These are phyloP conservation scores for Digitonthophagus gazella DNA, from an alignment of 2,888 invertebrate species.

Conservation along the genomic window DNA sequence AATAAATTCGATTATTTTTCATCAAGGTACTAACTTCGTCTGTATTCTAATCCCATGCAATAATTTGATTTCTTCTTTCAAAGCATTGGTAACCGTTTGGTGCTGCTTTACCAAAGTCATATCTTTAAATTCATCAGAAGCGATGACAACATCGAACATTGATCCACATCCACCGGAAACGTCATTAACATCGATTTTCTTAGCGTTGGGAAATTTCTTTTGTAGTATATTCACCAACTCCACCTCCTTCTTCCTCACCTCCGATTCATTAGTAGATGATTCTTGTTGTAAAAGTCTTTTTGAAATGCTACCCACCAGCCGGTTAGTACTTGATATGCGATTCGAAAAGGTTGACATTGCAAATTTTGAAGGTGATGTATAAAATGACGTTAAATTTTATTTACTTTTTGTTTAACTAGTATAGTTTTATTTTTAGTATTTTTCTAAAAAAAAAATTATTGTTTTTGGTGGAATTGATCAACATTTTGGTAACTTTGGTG, in stretches of 20 bases:
- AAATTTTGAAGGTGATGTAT: constrained; percentile 10
- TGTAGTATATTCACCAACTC: background rate
- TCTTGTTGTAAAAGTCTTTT: background rate
- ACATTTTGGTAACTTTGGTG: no score
- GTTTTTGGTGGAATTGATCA: no score
- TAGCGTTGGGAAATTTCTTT: constrained; percentile 59
- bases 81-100: constrained; percentile 66
- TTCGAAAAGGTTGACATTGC: constrained; percentile 7
- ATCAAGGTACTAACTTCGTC: constrained; percentile 53
- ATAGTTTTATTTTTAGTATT: no score
- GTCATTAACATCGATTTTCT: constrained; percentile 65
- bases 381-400: no score
- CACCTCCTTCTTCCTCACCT: constrained; percentile 1
- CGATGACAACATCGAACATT: constrained; percentile 72
- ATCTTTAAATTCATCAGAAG: constrained; percentile 70
- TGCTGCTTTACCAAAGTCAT: constrained; percentile 72
- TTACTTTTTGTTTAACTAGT: no score
- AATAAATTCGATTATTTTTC: no score
- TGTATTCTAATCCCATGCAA: constrained; percentile 82
- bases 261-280: no score
- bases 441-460: no score
- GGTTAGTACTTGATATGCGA: background rate
- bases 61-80: constrained; percentile 74
- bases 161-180: constrained; percentile 80
- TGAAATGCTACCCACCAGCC: background rate